These are phyloP conservation scores for Sinotaia quadrata DNA, from an alignment of 2,888 invertebrate species.

Conservation along the genomic window DNA sequence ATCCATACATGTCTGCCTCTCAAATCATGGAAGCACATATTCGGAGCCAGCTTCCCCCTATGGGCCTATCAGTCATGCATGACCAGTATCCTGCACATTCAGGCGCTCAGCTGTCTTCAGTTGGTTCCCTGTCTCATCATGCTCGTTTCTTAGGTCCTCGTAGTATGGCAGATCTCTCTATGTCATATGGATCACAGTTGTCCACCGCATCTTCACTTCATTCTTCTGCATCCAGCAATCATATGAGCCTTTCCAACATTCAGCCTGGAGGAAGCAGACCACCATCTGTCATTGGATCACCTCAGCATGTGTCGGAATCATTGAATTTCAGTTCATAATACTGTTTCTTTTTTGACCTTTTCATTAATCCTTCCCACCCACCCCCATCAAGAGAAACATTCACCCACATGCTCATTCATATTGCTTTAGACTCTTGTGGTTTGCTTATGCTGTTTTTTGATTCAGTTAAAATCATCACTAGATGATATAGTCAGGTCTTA, in stretches of 20 bases:
- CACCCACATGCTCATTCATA: too few species aligned
- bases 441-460: too few species aligned
- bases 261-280: slow-evolving; percentile 10
- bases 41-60: slow-evolving; percentile 35
- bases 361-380: too few species aligned
- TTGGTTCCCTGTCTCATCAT: slow-evolving; percentile 33
- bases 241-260: not conserved
- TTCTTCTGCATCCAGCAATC: slow-evolving; percentile 6
- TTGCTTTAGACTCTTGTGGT: too few species aligned
- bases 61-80: slow-evolving; percentile 32
- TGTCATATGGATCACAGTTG: slow-evolving; percentile 19
- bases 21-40: slow-evolving; percentile 39
- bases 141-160: slow-evolving; percentile 31
- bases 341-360: too few species aligned
- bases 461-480: too few species aligned
- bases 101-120: slow-evolving; percentile 8
- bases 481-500: too few species aligned
- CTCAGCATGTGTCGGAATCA: slow-evolving; percentile 24
- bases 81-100: slow-evolving; percentile 36
- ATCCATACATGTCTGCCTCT: slow-evolving; percentile 31
- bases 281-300: slow-evolving; percentile 11
- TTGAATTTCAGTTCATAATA: slow-evolving; percentile 20
- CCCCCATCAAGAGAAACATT: too few species aligned
- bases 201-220: slow-evolving; percentile 4
- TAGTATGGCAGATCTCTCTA: slow-evolving; percentile 30